phyloP scores from a whole-genome alignment of 2,888 invertebrate species.

The Allophyes oxyacanthae region DNA sequence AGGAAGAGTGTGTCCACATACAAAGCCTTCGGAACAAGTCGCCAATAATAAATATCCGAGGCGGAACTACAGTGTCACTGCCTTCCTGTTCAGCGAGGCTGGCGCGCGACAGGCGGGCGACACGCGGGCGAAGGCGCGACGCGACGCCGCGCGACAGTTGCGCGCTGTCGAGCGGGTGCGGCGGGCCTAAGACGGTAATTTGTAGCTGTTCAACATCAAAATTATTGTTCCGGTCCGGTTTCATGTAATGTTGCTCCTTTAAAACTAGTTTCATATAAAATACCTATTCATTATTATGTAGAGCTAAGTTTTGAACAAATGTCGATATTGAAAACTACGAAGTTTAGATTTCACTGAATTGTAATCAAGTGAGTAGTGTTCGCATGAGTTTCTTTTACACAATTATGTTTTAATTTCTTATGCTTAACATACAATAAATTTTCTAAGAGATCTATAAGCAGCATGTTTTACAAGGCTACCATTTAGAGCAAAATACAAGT shows the following conservation, averaged over 20 bases:
- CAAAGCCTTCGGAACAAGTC: slow-evolving; percentile 30
- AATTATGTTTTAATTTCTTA: no score
- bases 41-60: slow-evolving; percentile 53
- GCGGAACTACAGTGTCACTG: slow-evolving; percentile 56
- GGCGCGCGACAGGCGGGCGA: slow-evolving; percentile 33
- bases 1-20: slow-evolving; percentile 20
- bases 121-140: slow-evolving; percentile 13
- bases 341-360: no score
- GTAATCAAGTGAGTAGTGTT: no score
- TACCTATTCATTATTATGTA: slow-evolving; percentile 5
- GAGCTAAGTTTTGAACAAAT: slow-evolving; percentile 3
- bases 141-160: slow-evolving; percentile 29
- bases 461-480: no score
- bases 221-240: slow-evolving; percentile 55
- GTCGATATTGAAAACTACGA: background rate
- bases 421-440: no score
- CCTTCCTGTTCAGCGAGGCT: slow-evolving; percentile 44
- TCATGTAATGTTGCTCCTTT: slow-evolving; percentile 10
- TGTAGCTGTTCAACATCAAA: slow-evolving; percentile 55
- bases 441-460: no score
- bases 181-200: slow-evolving; percentile 35
- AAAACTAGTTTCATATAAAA: slow-evolving; percentile 20
- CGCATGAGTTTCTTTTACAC: no score
- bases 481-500: background rate
- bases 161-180: slow-evolving; percentile 21